Evolutionary conservation across 2,797 vertebrate genomes (phyloP).

Genomic region (Sebastes ruberrimus): DNA sequence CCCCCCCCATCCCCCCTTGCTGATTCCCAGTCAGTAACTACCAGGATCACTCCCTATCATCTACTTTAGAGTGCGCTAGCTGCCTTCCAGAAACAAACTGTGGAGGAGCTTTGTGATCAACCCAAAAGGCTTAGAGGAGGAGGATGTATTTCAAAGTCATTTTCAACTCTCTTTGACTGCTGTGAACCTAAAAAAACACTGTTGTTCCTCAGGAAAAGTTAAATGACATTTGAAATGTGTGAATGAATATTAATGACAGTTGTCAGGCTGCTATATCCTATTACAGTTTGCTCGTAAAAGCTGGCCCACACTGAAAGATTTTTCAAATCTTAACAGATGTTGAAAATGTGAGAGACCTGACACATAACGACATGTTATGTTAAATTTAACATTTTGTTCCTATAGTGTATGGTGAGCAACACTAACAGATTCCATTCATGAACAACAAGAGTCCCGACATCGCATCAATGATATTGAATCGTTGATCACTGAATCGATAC

Average conservation of each 20-base stretch:
- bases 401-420: too few species aligned
- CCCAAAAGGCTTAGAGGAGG: conserved; percentile 45
- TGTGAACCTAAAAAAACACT: neutral
- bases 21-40: conserved; percentile 43
- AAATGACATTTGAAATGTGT: conserved; percentile 43
- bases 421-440: too few species aligned
- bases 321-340: too few species aligned
- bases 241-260: conserved; percentile 56
- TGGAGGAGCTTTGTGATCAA: conserved; percentile 50
- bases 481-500: too few species aligned
- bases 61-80: conserved; percentile 16
- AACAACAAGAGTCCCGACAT: too few species aligned
- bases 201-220: conserved; percentile 48
- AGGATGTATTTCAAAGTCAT: conserved; percentile 62
- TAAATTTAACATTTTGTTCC: too few species aligned
- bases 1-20: neutral
- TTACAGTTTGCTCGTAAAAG: conserved; percentile 12
- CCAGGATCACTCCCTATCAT: conserved; percentile 36
- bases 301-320: too few species aligned
- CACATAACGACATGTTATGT: too few species aligned
- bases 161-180: conserved; percentile 47
- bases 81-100: conserved; percentile 65
- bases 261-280: conserved; percentile 16
- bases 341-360: too few species aligned
- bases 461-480: too few species aligned